Evolutionary conservation across 2,888 invertebrate genomes (phyloP), one percentile per base, ranked within the genome.

Genomic region (Eumerus sabulonum): DNA sequence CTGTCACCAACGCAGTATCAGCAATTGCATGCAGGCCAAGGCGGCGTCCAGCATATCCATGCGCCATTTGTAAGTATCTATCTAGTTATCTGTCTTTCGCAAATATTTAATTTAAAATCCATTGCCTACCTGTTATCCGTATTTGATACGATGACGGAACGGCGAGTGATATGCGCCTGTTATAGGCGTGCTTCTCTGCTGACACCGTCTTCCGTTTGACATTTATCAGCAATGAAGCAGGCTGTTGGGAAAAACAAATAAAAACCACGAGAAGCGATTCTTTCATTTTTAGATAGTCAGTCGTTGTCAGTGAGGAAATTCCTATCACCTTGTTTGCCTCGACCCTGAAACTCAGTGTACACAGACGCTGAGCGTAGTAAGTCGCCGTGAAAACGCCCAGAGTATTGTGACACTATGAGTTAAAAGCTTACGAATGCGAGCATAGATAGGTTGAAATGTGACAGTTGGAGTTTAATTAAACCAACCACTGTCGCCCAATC

Each of bases 1-100:
- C 92, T 97, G 85, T 96, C 96, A 67, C 94, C 95, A 74, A 94
- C 93, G 85, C 93, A 92, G 84, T 90, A 87, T 86, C 89, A 88
- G 82, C 89, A 89, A 81, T 85, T 89, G 84, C 89, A 87, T 84
- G 85, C 85, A 83, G 87, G 86, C 84, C 89, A 90, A 85, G 89
- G 90, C 82, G 87, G 88, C 83, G 90, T 90, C 73, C 90, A 91
- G 84, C 92, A 92, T 83, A 90, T 91, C 83, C 92, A 90, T 88
- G 86, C 88, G 83, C 93, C 93, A 89, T 93, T 93, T 88, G 93
- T 93, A 90, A 93, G 93, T 91, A 50, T 48, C 51, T 18, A 35
- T 14, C 27, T 51, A n/a, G n/a, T n/a, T n/a, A n/a, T n/a, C n/a
- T n/a, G n/a, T 57, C 13, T 36, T 60, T 27, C 48, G 18, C 44